Conservation (phyloP, 2,797 vertebrate species). For the Channa striata region DNA sequence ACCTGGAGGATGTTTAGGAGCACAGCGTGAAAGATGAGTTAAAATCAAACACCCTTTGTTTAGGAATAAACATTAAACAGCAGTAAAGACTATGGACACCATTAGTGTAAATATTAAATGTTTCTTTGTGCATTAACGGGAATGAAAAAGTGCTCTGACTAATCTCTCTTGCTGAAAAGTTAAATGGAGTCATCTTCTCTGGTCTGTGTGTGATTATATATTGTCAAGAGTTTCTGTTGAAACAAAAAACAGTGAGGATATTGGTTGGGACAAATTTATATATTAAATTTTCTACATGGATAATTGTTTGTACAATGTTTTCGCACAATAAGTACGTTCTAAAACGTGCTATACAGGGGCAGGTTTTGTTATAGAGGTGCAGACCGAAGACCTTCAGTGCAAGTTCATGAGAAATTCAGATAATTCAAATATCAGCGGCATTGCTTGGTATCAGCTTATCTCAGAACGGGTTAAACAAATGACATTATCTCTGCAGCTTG, state of each 20-base stretch:
- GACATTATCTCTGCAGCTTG: background rate
- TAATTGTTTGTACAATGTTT: background rate
- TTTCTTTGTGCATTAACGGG: background rate
- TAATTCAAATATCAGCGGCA: background rate
- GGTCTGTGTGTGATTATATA: background rate
- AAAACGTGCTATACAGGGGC: background rate
- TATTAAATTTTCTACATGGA: too few species aligned
- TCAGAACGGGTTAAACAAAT: background rate
- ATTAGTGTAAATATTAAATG: conserved; percentile 1
- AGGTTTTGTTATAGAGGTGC: background rate
- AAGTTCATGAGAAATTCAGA: background rate
- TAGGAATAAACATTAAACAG: conserved; percentile 35
- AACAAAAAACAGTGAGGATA: background rate
- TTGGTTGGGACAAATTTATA: too few species aligned
- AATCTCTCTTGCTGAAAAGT: background rate
- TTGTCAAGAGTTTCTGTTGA: background rate
- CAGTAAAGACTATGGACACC: background rate
- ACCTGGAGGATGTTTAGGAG: conserved; percentile 31
- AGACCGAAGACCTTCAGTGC: background rate
- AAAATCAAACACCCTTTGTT: conserved; percentile 47
- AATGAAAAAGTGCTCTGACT: background rate
- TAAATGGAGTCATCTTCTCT: background rate
- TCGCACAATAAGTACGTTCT: background rate
- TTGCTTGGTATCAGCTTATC: background rate
- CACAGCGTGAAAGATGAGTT: conserved; percentile 25